Percentiles rank a stretch among this genome's conserved stretches.
These are phyloP conservation scores for Lepidocyrtinus sp. DNA, from an alignment of 2,888 invertebrate species.

Conservation along the genomic window DNA sequence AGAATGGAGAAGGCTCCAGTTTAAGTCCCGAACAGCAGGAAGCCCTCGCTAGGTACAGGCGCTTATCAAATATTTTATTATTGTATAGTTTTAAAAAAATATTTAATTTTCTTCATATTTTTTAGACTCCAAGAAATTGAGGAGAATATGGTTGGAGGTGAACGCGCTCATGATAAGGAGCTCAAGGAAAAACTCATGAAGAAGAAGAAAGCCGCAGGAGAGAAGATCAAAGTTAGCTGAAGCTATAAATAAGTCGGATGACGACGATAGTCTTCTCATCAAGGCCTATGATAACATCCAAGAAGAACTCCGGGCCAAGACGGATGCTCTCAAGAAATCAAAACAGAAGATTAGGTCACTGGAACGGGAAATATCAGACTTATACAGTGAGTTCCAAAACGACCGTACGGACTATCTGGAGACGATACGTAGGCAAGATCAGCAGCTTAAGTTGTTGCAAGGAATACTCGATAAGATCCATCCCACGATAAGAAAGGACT, in stretches of 20 bases:
- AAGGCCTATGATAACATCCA: constrained; percentile 85
- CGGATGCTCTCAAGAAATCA: constrained; percentile 79
- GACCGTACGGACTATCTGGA: constrained; percentile 88
- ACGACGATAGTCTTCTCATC: constrained; percentile 79
- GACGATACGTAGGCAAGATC: constrained; percentile 83
- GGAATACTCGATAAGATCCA: constrained; percentile 80
- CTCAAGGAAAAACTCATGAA: constrained; percentile 80
- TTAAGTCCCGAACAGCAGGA: constrained; percentile 72
- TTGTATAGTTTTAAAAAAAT: not conserved
- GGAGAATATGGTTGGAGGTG: constrained; percentile 85
- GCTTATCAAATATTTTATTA: constrained; percentile 3
- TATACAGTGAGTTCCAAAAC: constrained; percentile 86
- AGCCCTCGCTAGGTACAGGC: constrained; percentile 75
- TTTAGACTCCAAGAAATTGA: constrained; percentile 78
- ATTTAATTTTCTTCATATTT: constrained; percentile 59
- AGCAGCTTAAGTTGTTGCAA: constrained; percentile 79
- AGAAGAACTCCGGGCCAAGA: constrained; percentile 82
- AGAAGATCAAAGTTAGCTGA: constrained; percentile 77
- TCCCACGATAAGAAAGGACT: constrained; percentile 81
- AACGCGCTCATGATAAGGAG: constrained; percentile 81
- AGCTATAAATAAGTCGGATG: constrained; percentile 77
- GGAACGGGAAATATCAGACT: constrained; percentile 82
- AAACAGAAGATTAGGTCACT: constrained; percentile 79
- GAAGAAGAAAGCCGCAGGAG: constrained; percentile 80
- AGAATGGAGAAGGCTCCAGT: constrained; percentile 45